Conservation (phyloP, 2,888 invertebrate species). For the Tinea semifulvella region DNA sequence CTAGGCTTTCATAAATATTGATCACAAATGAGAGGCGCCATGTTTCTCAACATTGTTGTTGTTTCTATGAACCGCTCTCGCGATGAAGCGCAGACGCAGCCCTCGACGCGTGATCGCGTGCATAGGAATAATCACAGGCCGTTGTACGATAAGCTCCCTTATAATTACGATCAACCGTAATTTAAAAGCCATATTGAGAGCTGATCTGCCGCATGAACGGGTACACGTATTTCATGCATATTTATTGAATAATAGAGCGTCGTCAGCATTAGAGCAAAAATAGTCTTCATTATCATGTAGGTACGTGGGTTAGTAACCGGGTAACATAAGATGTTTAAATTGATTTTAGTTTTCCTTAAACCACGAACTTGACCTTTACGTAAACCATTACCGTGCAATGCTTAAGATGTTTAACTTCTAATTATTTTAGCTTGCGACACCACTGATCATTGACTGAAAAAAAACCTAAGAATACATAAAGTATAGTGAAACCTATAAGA, state of each 20-base stretch:
- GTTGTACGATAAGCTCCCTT: conserved; percentile 33
- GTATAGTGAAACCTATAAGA: conserved; percentile 33
- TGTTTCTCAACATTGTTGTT: conserved; percentile 57
- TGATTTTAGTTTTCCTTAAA: conserved; percentile 10
- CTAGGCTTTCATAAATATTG: conserved; percentile 50
- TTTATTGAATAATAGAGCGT: conserved; percentile 17
- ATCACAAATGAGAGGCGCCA: conserved; percentile 35
- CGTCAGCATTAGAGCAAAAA: background rate
- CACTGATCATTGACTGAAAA: conserved; percentile 22
- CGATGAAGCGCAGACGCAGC: conserved; percentile 26
- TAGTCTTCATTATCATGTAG: background rate
- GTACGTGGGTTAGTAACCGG: conserved; percentile 8
- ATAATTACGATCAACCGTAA: conserved; percentile 39
- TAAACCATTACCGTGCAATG: conserved; percentile 8
- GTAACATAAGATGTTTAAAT: conserved; percentile 2
- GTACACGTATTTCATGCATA: conserved; percentile 35
- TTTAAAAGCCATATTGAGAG: conserved; percentile 23
- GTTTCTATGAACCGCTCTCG: conserved; percentile 28
- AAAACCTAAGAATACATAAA: conserved; percentile 25
- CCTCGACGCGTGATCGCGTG: conserved; percentile 14
- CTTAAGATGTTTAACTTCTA: conserved; percentile 28
- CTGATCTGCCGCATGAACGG: conserved; percentile 35
- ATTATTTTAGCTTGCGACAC: conserved; percentile 38
- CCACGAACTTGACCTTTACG: conserved; percentile 10
- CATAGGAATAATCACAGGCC: conserved; percentile 21